A percentile compares a stretch with the other conserved stretches of the same genome.
These are phyloP conservation scores for Machimus rusticus DNA, from an alignment of 2,888 invertebrate genomes.

Conservation along the genomic window DNA sequence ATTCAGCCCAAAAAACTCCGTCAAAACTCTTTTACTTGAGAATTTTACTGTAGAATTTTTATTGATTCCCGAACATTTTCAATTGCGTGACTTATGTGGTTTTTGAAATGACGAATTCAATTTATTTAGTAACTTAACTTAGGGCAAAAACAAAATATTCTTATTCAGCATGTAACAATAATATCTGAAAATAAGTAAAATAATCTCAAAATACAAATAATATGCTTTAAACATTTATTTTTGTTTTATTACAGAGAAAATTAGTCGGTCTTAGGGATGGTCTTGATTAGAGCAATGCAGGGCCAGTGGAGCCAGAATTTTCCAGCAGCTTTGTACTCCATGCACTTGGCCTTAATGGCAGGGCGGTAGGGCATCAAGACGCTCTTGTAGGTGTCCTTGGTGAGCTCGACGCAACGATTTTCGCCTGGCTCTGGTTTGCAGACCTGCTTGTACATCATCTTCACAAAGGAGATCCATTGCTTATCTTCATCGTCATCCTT, in stretches of 20 bases:
- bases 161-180: neutral
- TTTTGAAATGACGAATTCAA: no score
- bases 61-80: no score
- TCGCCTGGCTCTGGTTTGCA: neutral
- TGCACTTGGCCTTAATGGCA: neutral
- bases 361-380: neutral
- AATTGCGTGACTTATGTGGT: no score
- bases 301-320: conserved; percentile 1
- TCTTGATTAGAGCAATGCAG: conserved; percentile 19
- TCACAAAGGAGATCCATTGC: neutral
- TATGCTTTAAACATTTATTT: neutral
- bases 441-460: neutral
- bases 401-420: neutral
- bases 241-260: neutral
- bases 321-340: neutral
- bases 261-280: neutral
- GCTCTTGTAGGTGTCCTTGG: neutral
- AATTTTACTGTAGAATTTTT: no score
- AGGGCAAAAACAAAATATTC: neutral
- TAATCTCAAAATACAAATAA: neutral
- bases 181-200: neutral
- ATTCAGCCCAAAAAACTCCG: no score
- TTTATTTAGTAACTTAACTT: no score
- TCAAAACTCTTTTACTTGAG: no score
- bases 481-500: neutral